Evolutionary conservation across 2,888 invertebrate genomes (phyloP).

Genomic region (Sinotaia quadrata): DNA sequence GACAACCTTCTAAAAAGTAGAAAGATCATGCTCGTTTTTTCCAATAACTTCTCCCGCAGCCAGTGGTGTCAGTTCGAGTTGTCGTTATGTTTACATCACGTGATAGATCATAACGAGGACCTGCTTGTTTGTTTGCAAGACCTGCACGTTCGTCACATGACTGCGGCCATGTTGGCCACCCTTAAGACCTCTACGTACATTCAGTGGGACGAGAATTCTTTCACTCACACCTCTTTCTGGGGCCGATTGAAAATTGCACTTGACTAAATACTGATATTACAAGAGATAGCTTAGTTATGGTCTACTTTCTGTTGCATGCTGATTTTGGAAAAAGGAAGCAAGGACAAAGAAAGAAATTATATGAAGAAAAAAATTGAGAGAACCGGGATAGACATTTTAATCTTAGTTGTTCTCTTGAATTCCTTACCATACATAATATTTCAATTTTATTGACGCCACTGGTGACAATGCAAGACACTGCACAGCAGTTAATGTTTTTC

Average conservation of each 20-base stretch:
- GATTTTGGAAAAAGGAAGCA: too few species aligned
- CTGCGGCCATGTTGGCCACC: conserved; percentile 79
- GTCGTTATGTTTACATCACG: conserved; percentile 32
- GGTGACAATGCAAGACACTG: too few species aligned
- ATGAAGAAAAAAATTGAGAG: too few species aligned
- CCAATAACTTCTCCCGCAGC: conserved; percentile 71
- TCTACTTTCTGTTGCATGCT: too few species aligned
- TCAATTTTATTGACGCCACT: too few species aligned
- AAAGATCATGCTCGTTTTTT: conserved; percentile 79
- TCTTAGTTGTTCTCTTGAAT: too few species aligned
- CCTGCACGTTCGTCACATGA: conserved; percentile 77
- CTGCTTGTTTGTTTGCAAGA: conserved; percentile 79
- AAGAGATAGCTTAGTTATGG: too few species aligned
- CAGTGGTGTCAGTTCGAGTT: too few species aligned
- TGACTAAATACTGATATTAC: background rate
- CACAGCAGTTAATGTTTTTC: too few species aligned
- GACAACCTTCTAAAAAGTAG: conserved; percentile 80
- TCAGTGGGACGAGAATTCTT: background rate
- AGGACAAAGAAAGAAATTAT: too few species aligned
- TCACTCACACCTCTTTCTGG: background rate
- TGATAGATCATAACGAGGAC: conserved; percentile 14
- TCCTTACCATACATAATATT: too few species aligned
- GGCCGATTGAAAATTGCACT: background rate
- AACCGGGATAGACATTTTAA: too few species aligned
- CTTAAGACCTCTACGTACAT: conserved; percentile 79